phyloP scores from a whole-genome alignment of 2,113 vertebrate genomes.

The Anoura caudifer region DNA sequence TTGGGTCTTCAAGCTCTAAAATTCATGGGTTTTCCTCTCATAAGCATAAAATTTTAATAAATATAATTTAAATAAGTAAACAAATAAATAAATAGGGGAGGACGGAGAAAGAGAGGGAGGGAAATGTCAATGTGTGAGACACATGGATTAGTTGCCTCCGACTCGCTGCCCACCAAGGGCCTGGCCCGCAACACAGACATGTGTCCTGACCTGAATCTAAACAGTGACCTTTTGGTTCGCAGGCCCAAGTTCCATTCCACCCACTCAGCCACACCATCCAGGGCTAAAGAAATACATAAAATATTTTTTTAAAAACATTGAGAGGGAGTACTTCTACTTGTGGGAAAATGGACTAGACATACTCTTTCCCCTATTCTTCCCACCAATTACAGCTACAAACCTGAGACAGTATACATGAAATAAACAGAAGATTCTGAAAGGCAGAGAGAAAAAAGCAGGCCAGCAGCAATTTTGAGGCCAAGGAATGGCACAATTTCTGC shows the following conservation, averaged over 20 bases:
- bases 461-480: background rate
- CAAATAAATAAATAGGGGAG: no score
- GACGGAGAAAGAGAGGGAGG: no score
- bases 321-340: background rate
- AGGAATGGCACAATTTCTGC: background rate
- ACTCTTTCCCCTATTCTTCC: background rate
- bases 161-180: no score
- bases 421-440: background rate
- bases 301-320: background rate
- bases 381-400: background rate
- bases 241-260: no score
- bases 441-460: background rate
- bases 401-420: background rate
- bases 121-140: no score
- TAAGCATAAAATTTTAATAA: background rate
- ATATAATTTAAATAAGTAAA: no score
- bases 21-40: background rate
- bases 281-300: no score
- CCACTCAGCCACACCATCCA: no score
- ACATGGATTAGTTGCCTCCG: no score
- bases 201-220: no score
- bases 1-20: background rate
- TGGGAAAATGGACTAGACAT: background rate
- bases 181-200: no score
- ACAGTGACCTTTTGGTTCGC: no score